Conservation (phyloP, 2,797 vertebrate genomes). For the Pantherophis vulpinus region DNA sequence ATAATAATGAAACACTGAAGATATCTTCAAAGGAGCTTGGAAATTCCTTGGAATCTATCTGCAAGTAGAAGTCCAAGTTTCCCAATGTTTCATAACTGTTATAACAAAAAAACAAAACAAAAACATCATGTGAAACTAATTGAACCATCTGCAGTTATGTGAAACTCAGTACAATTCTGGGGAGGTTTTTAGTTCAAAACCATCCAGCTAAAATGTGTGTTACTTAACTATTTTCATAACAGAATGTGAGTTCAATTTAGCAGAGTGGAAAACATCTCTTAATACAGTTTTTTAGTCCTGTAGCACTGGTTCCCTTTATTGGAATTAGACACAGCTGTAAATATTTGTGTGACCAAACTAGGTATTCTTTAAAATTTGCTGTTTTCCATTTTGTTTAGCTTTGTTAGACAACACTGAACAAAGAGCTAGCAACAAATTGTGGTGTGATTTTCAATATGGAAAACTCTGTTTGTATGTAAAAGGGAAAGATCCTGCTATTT, state of each 20-base stretch:
- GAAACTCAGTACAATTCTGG: background rate
- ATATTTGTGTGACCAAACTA: background rate
- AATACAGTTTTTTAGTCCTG: background rate
- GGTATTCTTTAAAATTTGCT: background rate
- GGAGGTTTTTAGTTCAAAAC: background rate
- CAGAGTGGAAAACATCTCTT: background rate
- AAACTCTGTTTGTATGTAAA: background rate
- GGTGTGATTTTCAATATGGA: background rate
- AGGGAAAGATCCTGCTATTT: background rate
- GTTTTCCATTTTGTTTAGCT: background rate
- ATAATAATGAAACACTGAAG: background rate
- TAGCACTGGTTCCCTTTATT: background rate
- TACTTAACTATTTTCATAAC: background rate
- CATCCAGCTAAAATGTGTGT: background rate
- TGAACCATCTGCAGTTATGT: background rate
- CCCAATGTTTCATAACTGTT: background rate
- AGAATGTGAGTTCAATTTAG: background rate
- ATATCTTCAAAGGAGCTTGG: background rate
- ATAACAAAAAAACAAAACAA: background rate
- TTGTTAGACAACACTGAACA: background rate
- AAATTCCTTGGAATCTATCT: background rate
- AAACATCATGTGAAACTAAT: background rate
- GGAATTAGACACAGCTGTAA: background rate
- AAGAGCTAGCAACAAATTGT: background rate
- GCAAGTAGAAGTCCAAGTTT: background rate